Base-by-base conservation (phyloP, 2,797 vertebrate genomes). In the Sphenopsis melanotis region DNA sequence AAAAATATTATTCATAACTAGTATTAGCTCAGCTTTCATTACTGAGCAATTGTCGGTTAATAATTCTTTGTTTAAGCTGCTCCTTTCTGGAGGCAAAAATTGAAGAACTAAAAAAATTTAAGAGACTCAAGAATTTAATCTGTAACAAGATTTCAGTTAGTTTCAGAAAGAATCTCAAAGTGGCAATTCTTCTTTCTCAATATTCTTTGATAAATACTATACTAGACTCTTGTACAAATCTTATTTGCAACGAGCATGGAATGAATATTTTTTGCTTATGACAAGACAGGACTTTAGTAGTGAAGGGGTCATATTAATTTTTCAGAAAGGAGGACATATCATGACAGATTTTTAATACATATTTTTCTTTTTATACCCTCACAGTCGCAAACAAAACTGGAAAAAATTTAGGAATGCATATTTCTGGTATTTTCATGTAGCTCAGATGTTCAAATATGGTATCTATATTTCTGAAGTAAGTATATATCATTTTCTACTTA, bases 401-500 rank as follows among this genome's bases (percentile, higher is more conserved):
- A 69, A 75, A 80, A 91, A 75, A 49, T 42, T 75, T 27, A 82
- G 81, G 84, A 53, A 53, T 8, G 39, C 32, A 4, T 80, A 69
- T 83, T 87, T 78, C 44, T 94, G 85, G 7, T 83, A 90, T 93
- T 92, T 95, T 92, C 37, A 26, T 89, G 26, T 53, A 84, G 30
- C 36, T 93, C 50, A 84, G 83, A 80, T 89, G 63, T 96, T 96
- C 84, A 96, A 90, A 91, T 89, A 83, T 66, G 64, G 78, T 91
- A 92, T 86, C 60, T 75, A 44, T 90, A 71, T 80, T 87, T 97
- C 82, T 95, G 70, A 96, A 96, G 50, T 83, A 66, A 77, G 57
- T 60, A 55, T 93, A 57, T 94, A 84, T 95, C 6, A 94, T 77
- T 95, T 96, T 97, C 81, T 96, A 61, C 41, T 94, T 96, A 91